Conservation (phyloP, 2,797 vertebrate species). For the Scarus forsteni region DNA sequence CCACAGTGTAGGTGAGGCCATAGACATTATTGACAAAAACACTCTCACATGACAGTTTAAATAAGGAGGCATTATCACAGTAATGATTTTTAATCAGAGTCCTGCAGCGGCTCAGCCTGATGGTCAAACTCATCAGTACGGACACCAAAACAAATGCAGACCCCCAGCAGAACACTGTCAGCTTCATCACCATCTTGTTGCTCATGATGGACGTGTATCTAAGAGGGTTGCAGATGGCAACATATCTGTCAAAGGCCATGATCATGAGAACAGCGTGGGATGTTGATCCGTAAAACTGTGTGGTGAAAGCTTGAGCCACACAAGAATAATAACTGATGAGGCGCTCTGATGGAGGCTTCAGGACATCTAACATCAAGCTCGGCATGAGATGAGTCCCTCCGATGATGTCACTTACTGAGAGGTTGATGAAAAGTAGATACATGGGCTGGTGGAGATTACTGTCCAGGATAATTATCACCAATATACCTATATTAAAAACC, state of each 20-base stretch:
- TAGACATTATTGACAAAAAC: constrained; percentile 68
- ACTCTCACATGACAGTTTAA: constrained; percentile 76
- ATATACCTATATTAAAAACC: constrained; percentile 46
- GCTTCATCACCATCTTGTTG: constrained; percentile 53
- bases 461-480: constrained; percentile 44
- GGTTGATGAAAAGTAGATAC: constrained; percentile 85
- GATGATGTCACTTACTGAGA: constrained; percentile 78
- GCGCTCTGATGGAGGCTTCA: constrained; percentile 73
- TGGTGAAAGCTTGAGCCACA: constrained; percentile 84
- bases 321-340: constrained; percentile 82
- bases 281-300: constrained; percentile 79
- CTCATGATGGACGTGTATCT: constrained; percentile 77
- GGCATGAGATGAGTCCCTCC: constrained; percentile 75
- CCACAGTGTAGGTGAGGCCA: constrained; percentile 57
- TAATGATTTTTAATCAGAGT: constrained; percentile 50
- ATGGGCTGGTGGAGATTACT: constrained; percentile 84
- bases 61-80: constrained; percentile 74
- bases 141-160: constrained; percentile 17
- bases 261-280: constrained; percentile 85
- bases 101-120: constrained; percentile 59
- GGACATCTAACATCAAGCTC: constrained; percentile 80
- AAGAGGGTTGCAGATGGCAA: constrained; percentile 85
- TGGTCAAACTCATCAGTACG: constrained; percentile 42
- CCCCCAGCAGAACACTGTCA: constrained; percentile 33
- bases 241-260: constrained; percentile 87